Evolutionary conservation across 2,113 vertebrate species (phyloP), one percentile per base, ranked within the genome.

Genomic region (Chionis minor): DNA sequence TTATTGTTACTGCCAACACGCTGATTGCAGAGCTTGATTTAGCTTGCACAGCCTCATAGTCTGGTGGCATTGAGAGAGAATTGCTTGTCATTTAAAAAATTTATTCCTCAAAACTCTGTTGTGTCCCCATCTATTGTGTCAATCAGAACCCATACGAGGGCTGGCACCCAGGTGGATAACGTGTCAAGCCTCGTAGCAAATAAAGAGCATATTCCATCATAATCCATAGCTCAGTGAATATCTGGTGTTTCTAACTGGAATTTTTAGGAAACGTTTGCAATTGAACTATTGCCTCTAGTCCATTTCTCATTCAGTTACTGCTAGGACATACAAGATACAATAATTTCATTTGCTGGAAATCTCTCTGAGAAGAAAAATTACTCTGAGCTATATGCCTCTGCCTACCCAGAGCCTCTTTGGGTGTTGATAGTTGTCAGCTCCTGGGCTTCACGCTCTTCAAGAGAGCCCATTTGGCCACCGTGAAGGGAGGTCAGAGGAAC

Each of bases 391-490:
- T 28, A 10, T 65, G 65, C 40, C 49, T 92, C 69, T 87, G 83
- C 47, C 38, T n/a, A 30, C 66, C 26, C 2, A 0, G 69, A 30
- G 38, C 67, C 32, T 59, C 67, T 77, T 21, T 27, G 67, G 66
- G 49, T 82, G 84, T 66, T 94, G 84, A 75, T 55, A 58, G 38
- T 77, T 91, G 92, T 95, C 91, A 95, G 87, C 74, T 95, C 74
- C 73, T 55, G 59, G 45, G 58, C 79, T 95, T 94, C 59, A 33
- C 1, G 2, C 65, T 67, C 69, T 32, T 84, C 14, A 5, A 38
- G 91, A 27, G 45, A 62, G 45, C 84, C 73, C 84, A 27, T 80
- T 82, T 91, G 85, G 73, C 21, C 78, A 85, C 81, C 56, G 6
- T 8, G 73, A 69, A 69, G 75, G 38, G 85, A 93, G 91, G 91